Conservation (phyloP, 2,888 invertebrate genomes). For the Dugesia japonica region DNA sequence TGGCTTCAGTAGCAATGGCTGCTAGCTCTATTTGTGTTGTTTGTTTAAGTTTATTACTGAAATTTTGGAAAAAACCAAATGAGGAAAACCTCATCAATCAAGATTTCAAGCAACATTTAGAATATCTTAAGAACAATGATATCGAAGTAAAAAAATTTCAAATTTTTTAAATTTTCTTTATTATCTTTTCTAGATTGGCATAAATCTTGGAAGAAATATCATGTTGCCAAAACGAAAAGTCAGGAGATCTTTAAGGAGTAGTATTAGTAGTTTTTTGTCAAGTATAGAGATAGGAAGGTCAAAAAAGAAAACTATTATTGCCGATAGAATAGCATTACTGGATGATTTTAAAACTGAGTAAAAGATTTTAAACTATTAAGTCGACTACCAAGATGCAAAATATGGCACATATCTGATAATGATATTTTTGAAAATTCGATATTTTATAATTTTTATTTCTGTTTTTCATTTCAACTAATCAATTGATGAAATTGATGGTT, state of each 20-base stretch:
- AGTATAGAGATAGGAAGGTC: not conserved
- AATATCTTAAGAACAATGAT: constrained; percentile 14
- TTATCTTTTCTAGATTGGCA: not conserved
- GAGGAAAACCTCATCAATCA: constrained; percentile 17
- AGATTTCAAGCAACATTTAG: not conserved
- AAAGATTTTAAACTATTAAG: too few species aligned
- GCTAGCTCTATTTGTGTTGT: constrained; percentile 92
- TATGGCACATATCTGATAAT: too few species aligned
- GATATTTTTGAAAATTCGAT: too few species aligned
- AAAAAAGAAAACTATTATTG: not conserved
- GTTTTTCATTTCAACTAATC: too few species aligned
- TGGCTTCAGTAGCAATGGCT: constrained; percentile 98
- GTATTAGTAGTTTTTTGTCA: not conserved
- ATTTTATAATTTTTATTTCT: too few species aligned
- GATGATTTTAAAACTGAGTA: too few species aligned
- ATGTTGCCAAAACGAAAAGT: not conserved
- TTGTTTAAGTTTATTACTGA: constrained; percentile 74
- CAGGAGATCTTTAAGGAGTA: not conserved
- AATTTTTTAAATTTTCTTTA: not conserved
- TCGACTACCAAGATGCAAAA: too few species aligned
- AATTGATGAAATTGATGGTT: too few species aligned
- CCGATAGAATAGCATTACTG: not conserved
- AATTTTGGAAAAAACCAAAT: constrained; percentile 45
- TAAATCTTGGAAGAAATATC: not conserved
- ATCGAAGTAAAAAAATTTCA: not conserved